These are phyloP conservation scores for Microctonus brassicae DNA, from an alignment of 2,888 invertebrate species.

Conservation along the genomic window DNA sequence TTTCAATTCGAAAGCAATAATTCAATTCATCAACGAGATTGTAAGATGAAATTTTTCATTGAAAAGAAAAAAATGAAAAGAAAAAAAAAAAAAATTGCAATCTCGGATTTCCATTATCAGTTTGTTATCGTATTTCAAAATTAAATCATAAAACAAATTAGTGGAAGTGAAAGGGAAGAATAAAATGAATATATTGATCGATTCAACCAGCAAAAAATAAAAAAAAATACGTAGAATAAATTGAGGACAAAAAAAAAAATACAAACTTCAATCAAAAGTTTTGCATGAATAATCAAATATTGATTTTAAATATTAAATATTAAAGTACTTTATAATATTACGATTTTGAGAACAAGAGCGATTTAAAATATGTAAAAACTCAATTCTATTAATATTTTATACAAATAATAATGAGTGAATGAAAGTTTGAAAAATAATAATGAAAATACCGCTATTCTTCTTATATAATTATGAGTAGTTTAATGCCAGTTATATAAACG, in stretches of 20 bases:
- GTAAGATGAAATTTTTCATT: not conserved
- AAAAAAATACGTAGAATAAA: not conserved
- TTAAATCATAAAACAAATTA: not conserved
- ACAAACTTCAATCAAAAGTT: not conserved
- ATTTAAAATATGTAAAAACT: not conserved
- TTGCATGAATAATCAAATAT: no score
- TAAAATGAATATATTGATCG: not conserved
- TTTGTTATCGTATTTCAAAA: not conserved
- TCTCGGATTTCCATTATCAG: not conserved
- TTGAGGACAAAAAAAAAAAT: no score
- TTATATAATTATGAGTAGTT: conserved; percentile 17
- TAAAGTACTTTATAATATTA: no score
- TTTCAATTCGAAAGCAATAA: not conserved
- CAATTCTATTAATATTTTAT: not conserved
- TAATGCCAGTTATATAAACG: conserved; percentile 17
- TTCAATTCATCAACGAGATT: not conserved
- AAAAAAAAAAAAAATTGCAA: conserved; percentile 13
- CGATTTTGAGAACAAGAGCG: not conserved
- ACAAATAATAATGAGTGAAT: conserved; percentile 10
- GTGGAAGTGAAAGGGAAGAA: not conserved
- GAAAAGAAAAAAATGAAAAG: no score
- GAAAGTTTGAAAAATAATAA: conserved; percentile 20
- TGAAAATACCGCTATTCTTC: conserved; percentile 5
- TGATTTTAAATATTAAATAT: no score
- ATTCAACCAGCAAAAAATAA: not conserved